phyloP scores from a whole-genome alignment of 2,888 invertebrate genomes.

The Dioctria rufipes region DNA sequence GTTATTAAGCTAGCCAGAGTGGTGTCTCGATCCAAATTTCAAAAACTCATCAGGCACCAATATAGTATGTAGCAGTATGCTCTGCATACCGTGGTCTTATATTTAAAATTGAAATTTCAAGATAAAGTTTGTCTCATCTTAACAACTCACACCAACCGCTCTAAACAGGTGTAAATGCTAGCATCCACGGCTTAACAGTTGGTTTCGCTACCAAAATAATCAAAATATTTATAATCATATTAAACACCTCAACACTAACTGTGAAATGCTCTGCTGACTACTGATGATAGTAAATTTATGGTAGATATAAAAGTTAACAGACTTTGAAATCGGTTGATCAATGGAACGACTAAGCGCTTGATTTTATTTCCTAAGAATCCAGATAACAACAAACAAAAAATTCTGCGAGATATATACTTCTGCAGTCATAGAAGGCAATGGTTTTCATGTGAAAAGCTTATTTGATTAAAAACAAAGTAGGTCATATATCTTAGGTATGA shows the following conservation, averaged over 20 bases:
- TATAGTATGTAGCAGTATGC: no score
- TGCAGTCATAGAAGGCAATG: neutral
- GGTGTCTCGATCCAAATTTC: no score
- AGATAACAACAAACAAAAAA: neutral
- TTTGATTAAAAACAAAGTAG: neutral
- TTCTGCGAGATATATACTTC: neutral
- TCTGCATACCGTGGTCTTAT: no score
- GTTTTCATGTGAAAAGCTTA: neutral
- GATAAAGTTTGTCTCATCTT: no score
- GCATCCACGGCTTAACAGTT: no score
- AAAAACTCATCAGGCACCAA: no score
- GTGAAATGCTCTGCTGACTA: conserved; percentile 22
- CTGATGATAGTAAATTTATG: conserved; percentile 50
- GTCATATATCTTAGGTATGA: neutral
- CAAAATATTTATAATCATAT: neutral
- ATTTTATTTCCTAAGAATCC: neutral
- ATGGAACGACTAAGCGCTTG: conserved; percentile 23
- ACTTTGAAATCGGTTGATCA: conserved; percentile 49
- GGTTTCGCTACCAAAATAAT: no score
- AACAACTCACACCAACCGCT: no score
- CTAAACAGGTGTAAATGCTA: no score
- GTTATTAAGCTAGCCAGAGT: no score
- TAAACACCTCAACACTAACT: neutral
- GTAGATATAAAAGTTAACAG: conserved; percentile 48
- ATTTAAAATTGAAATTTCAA: no score